These are phyloP conservation scores for Astropecten irregularis DNA, from an alignment of 53 echinoderm and acorn worm genomes.

Conservation along the genomic window DNA sequence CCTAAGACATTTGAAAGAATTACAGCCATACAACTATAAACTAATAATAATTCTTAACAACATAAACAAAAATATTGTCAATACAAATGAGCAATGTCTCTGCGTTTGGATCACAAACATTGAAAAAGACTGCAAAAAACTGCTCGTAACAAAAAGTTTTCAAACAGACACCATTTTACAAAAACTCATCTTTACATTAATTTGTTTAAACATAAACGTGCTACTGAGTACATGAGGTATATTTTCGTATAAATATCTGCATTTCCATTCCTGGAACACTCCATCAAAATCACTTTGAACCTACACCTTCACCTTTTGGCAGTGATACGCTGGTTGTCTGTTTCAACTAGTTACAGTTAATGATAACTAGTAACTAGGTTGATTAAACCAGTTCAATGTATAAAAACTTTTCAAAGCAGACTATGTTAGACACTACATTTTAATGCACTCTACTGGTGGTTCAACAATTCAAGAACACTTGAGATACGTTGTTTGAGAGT, in stretches of 20 bases:
- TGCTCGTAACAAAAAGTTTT: neutral
- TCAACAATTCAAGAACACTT: too few species aligned
- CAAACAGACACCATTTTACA: neutral
- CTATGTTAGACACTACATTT: neutral
- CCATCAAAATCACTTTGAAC: neutral
- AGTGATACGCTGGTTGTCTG: slow-evolving; percentile 33
- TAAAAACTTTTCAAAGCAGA: neutral
- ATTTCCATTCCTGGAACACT: neutral
- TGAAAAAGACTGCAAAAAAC: too few species aligned
- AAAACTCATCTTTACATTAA: neutral
- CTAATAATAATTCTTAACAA: neutral
- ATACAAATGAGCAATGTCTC: too few species aligned
- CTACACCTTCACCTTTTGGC: slow-evolving; percentile 6
- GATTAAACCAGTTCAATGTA: slow-evolving; percentile 28
- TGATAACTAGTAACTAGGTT: slow-evolving; percentile 27
- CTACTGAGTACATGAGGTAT: slow-evolving; percentile 54
- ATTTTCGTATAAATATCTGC: neutral
- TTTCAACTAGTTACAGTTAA: slow-evolving; percentile 25
- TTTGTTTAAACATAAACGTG: slow-evolving; percentile 14
- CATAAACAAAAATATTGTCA: neutral
- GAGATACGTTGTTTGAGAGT: too few species aligned
- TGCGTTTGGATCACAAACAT: too few species aligned
- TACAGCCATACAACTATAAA: too few species aligned
- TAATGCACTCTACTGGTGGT: too few species aligned
- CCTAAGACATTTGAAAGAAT: too few species aligned